These are phyloP conservation scores for Panulirus ornatus DNA, from an alignment of 1,140 invertebrate genomes.

Conservation along the genomic window DNA sequence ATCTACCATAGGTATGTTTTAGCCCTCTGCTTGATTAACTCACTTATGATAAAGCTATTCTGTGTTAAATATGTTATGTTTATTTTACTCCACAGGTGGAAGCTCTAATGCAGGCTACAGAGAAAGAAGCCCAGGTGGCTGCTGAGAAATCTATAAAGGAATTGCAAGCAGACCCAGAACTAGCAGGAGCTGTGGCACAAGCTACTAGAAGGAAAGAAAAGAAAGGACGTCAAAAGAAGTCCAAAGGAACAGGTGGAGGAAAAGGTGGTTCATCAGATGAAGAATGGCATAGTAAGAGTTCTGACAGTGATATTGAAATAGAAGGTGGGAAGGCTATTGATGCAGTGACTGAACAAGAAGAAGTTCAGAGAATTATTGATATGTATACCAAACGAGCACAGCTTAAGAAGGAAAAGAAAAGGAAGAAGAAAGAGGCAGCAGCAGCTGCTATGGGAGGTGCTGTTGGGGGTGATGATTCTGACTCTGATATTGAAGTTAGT, in stretches of 20 bases:
- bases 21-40: background rate
- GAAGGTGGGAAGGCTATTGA: conserved; percentile 66
- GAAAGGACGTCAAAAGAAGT: conserved; percentile 34
- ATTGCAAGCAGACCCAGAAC: conserved; percentile 34
- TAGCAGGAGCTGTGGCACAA: conserved; percentile 52
- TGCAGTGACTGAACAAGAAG: conserved; percentile 62
- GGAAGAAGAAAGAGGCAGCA: conserved; percentile 59
- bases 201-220: conserved; percentile 57
- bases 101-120: conserved; percentile 54
- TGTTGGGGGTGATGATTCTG: conserved; percentile 55
- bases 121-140: conserved; percentile 21
- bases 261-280: conserved; percentile 54
- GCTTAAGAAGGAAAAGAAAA: conserved; percentile 66
- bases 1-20: no score
- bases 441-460: conserved; percentile 55
- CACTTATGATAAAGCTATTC: background rate
- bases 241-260: conserved; percentile 4
- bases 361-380: conserved; percentile 68
- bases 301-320: conserved; percentile 64
- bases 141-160: conserved; percentile 47
- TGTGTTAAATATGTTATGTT: no score
- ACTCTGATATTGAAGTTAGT: conserved; percentile 55
- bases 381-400: conserved; percentile 67
- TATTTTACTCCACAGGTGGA: conserved; percentile 39
- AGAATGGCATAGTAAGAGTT: conserved; percentile 60